phyloP scores from a whole-genome alignment of 2,797 vertebrate genomes.

The Neosilurus hyrtlii region DNA sequence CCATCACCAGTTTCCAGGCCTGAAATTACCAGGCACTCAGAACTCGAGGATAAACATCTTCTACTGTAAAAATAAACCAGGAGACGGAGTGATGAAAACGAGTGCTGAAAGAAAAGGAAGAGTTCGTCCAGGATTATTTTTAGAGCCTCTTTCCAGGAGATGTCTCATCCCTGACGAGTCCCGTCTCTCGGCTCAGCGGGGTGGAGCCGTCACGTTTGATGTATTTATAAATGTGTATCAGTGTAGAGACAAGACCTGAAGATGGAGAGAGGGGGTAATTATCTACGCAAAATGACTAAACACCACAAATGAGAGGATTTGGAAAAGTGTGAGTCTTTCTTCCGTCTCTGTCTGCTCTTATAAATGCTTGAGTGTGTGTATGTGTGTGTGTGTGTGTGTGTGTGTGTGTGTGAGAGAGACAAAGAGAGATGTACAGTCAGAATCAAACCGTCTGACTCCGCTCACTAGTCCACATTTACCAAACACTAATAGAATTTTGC shows the following conservation, averaged over 20 bases:
- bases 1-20: constrained; percentile 44
- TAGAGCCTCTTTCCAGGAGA: constrained; percentile 62
- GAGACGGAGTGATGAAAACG: constrained; percentile 25
- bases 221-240: constrained; percentile 8
- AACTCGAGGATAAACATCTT: constrained; percentile 72
- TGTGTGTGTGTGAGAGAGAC: no score
- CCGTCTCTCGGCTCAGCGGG: constrained; percentile 45
- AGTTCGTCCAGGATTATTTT: constrained; percentile 58
- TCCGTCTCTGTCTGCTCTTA: background rate
- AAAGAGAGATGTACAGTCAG: background rate
- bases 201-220: constrained; percentile 61
- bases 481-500: constrained; percentile 3
- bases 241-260: background rate
- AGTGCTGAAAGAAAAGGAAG: constrained; percentile 49
- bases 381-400: background rate
- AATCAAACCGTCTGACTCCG: background rate
- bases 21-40: constrained; percentile 70
- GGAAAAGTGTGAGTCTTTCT: background rate
- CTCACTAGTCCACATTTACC: background rate
- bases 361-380: background rate
- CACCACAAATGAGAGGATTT: constrained; percentile 20
- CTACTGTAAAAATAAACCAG: constrained; percentile 57
- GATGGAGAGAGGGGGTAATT: constrained; percentile 16
- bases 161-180: constrained; percentile 66
- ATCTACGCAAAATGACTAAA: constrained; percentile 8